Evolutionary conservation across 1,140 invertebrate genomes (phyloP).

Genomic region (Eupristina koningsbergeri): DNA sequence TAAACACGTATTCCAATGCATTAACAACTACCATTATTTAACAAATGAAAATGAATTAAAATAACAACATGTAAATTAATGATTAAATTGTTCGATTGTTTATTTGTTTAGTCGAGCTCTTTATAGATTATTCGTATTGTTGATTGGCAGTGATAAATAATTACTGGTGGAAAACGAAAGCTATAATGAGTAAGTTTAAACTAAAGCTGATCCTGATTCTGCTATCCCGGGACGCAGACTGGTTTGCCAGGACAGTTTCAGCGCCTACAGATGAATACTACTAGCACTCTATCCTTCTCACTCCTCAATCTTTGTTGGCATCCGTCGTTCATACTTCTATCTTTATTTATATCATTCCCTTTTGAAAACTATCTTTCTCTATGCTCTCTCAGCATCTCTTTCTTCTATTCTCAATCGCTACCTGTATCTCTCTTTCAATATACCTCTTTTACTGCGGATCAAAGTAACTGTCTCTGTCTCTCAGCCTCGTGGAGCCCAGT

Average conservation of each 20-base stretch:
- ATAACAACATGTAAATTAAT: not conserved
- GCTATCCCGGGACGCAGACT: conserved; percentile 43
- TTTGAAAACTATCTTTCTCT: conserved; percentile 24
- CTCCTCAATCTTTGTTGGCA: conserved; percentile 33
- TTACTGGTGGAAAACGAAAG: not conserved
- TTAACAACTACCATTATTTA: not conserved
- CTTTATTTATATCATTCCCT: conserved; percentile 35
- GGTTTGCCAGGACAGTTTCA: conserved; percentile 36
- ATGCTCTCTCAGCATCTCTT: conserved; percentile 1
- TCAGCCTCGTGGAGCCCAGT: conserved; percentile 27
- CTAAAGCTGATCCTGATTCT: conserved; percentile 42
- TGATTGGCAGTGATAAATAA: too few species aligned
- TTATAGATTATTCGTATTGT: too few species aligned
- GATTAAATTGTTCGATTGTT: too few species aligned
- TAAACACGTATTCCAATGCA: too few species aligned
- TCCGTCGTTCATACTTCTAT: conserved; percentile 7
- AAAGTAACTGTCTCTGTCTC: conserved; percentile 20
- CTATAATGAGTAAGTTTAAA: not conserved
- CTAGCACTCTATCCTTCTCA: conserved; percentile 33
- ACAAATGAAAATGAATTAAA: not conserved
- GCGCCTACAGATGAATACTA: conserved; percentile 32
- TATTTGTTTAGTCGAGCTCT: too few species aligned
- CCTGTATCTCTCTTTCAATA: conserved; percentile 25
- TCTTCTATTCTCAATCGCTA: not conserved
- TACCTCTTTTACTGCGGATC: conserved; percentile 25